Evolutionary conservation across 1,140 invertebrate species (phyloP), one percentile per base, ranked within the genome.

Genomic region (Drosophila erecta): DNA sequence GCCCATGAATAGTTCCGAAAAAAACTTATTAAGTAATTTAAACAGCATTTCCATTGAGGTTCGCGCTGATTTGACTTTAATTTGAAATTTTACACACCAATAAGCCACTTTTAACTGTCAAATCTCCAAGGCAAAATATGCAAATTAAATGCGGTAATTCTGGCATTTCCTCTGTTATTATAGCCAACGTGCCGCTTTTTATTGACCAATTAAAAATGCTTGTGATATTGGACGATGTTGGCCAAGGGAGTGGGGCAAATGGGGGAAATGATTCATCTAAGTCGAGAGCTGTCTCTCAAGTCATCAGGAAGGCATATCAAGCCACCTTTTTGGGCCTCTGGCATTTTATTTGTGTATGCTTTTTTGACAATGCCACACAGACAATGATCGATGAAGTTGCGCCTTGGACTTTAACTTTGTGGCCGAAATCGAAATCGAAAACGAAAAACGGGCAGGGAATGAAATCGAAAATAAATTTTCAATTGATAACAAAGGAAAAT

Each of bases 331-430:
- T 38, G 44, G 55, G 49, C 71, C 57, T 76, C 72, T 75, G 72
- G 73, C 73, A 67, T 73, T 73, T 51, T n/a, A 57, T 65, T 56
- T 70, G 35, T 61, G 38, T 62, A 37, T 35, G 43, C 27, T 40
- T 20, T 73, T 78, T 83, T 70, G 67, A 70, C 67, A 70, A 70
- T 70, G 67, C 64, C 64, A 57, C 64, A 57, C 58, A 71, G 60
- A 75, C 72, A 76, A 83, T 89, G 84, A 87, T 87, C 84, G 84
- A 87, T 87, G 79, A 80, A 79, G 78, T 81, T 77, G 81, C 53
- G 79, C 50, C 59, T 74, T 81, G 83, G 78, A 77, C 78, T 81
- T 74, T 79, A 77, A 44, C 59, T 64, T 55, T 74, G 47, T 64
- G 64, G 62, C 64, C 64, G 55, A 77, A 83, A 81, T 79, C 60